Evolutionary conservation across 2,113 vertebrate species (phyloP).

Genomic region (Taurulus bubalis): DNA sequence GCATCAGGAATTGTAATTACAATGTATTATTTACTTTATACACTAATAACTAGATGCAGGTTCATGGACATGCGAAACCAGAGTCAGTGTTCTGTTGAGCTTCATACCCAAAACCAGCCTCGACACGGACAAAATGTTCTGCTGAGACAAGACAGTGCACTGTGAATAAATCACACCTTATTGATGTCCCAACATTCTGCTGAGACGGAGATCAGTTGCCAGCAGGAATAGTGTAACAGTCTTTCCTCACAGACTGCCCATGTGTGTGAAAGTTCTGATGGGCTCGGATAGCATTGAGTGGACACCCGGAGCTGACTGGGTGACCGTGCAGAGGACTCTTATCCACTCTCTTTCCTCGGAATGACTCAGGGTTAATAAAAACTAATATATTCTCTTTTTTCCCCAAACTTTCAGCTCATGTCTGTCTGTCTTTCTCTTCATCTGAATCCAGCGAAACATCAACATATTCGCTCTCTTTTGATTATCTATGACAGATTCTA

Average conservation of each 20-base stretch:
- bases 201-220: slow-evolving; percentile 37
- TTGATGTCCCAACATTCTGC: slow-evolving; percentile 27
- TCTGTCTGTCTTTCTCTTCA: slow-evolving; percentile 4
- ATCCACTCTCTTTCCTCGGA: slow-evolving; percentile 10
- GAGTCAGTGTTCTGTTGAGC: background rate
- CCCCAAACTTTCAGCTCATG: background rate
- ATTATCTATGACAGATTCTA: slow-evolving; percentile 61
- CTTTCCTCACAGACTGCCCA: background rate
- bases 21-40: too few relatives aligned
- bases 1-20: too few relatives aligned
- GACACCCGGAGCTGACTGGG: slow-evolving; percentile 17
- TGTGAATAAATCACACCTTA: slow-evolving; percentile 35
- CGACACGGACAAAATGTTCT: background rate
- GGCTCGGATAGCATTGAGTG: slow-evolving; percentile 10
- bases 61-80: background rate
- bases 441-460: slow-evolving; percentile 1
- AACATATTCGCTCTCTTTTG: slow-evolving; percentile 27
- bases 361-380: slow-evolving; percentile 31
- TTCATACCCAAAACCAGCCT: background rate
- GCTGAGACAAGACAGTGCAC: background rate
- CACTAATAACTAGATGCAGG: background rate
- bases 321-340: slow-evolving; percentile 8
- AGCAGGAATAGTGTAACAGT: slow-evolving; percentile 29
- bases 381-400: background rate
- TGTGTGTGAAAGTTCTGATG: slow-evolving; percentile 49